Conservation (phyloP, 2,888 invertebrate species). For the Andrena minutula region DNA sequence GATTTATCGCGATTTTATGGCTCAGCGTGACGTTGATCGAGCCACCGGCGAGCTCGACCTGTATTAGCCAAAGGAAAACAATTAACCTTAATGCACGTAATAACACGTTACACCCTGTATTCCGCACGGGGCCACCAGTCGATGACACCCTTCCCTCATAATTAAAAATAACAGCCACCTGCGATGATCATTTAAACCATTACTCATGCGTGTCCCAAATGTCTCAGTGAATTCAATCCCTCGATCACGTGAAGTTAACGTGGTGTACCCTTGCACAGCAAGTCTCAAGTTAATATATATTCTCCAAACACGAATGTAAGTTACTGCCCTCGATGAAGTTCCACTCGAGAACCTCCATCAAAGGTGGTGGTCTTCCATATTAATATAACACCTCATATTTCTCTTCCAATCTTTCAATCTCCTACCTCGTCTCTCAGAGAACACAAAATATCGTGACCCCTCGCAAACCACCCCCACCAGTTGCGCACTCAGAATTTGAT, state of each 20-base stretch:
- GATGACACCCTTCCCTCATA: slow-evolving; percentile 17
- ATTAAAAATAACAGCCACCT: neutral
- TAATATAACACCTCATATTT: too few relatives aligned
- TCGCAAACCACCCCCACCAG: too few relatives aligned
- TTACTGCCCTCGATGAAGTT: neutral
- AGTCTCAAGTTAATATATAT: neutral
- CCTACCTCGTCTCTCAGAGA: too few relatives aligned
- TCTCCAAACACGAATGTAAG: neutral
- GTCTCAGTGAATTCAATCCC: too few relatives aligned
- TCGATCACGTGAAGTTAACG: too few relatives aligned
- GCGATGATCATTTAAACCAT: neutral
- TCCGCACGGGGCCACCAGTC: neutral
- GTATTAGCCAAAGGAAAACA: slow-evolving; percentile 76
- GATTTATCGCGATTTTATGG: slow-evolving; percentile 74
- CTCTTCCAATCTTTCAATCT: too few relatives aligned
- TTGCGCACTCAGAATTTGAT: too few relatives aligned
- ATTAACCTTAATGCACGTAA: slow-evolving; percentile 81
- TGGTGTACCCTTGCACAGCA: too few relatives aligned
- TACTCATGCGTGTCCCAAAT: too few relatives aligned
- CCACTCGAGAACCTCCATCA: neutral
- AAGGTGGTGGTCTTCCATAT: too few relatives aligned
- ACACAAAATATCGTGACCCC: too few relatives aligned
- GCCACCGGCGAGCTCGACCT: slow-evolving; percentile 65
- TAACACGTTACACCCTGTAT: slow-evolving; percentile 76
- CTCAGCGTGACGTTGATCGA: slow-evolving; percentile 72